Conservation (phyloP, 2,113 vertebrate species). For the Axis porcinus region DNA sequence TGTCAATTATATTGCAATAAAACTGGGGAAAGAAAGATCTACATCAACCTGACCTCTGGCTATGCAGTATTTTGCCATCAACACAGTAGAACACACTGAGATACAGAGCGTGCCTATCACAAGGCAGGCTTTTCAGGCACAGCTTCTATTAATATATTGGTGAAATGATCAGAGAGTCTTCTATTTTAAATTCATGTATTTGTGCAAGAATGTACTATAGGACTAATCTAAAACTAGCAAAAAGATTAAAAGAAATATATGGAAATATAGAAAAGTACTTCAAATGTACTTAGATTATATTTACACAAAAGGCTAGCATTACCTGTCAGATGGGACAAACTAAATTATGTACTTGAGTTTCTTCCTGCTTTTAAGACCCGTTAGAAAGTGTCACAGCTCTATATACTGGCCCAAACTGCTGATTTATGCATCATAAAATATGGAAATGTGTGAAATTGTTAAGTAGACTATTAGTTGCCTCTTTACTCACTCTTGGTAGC, state of each 20-base stretch:
- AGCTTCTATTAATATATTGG: background rate
- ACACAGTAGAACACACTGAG: background rate
- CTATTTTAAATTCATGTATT: background rate
- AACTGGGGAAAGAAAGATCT: background rate
- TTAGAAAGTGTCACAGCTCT: background rate
- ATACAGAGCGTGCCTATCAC: background rate
- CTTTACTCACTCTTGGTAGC: background rate
- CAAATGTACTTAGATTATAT: background rate
- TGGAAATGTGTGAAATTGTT: background rate
- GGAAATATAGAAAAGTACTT: slow-evolving; percentile 32
- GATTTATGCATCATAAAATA: slow-evolving; percentile 4
- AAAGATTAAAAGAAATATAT: background rate
- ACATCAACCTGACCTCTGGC: background rate
- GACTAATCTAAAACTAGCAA: slow-evolving; percentile 16
- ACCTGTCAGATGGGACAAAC: background rate
- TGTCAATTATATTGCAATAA: background rate
- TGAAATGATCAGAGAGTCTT: background rate
- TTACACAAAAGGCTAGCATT: background rate
- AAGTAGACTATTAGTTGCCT: background rate
- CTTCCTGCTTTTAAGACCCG: slow-evolving; percentile 24
- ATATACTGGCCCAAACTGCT: background rate
- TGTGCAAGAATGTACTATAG: background rate
- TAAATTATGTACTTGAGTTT: background rate
- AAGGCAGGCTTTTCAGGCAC: background rate
- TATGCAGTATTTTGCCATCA: background rate